Evolutionary conservation across 2,113 vertebrate species (phyloP).

Genomic region (Melanotaenia duboulayi): DNA sequence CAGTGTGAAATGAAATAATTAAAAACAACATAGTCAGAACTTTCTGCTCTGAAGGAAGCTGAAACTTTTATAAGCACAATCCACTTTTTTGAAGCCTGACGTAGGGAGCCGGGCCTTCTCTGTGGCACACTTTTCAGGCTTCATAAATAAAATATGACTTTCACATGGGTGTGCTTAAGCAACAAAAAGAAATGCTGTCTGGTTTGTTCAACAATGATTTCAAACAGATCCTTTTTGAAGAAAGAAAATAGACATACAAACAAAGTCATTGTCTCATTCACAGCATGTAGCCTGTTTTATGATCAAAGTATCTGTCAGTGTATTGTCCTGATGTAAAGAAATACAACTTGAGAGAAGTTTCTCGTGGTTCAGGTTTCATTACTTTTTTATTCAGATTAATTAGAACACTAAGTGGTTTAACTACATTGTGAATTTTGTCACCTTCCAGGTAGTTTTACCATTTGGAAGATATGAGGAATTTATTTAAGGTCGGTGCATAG

Average conservation of each 20-base stretch:
- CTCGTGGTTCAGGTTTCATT: constrained; percentile 45
- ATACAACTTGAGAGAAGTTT: constrained; percentile 47
- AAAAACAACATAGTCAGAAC: constrained; percentile 62
- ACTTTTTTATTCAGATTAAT: constrained; percentile 39
- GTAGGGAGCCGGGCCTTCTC: constrained; percentile 65
- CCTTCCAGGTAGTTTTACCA: constrained; percentile 40
- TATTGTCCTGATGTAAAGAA: constrained; percentile 17
- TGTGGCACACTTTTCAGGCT: constrained; percentile 72
- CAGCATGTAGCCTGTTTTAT: constrained; percentile 17
- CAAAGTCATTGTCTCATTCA: constrained; percentile 47
- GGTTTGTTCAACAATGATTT: constrained; percentile 65
- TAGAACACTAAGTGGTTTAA: constrained; percentile 46
- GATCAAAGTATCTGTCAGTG: constrained; percentile 18
- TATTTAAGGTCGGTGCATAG: too few relatives aligned
- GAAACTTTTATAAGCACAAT: constrained; percentile 77
- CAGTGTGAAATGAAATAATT: constrained; percentile 69
- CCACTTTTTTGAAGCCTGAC: constrained; percentile 62
- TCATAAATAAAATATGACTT: constrained; percentile 75
- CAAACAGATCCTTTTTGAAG: constrained; percentile 40
- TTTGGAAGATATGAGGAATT: too few relatives aligned
- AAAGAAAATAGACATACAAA: constrained; percentile 35
- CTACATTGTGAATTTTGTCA: constrained; percentile 39
- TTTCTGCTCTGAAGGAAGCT: constrained; percentile 61
- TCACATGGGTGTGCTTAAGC: constrained; percentile 75
- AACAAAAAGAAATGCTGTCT: constrained; percentile 71